Conservation (phyloP, 2,888 invertebrate species). For the Ophraella communa region DNA sequence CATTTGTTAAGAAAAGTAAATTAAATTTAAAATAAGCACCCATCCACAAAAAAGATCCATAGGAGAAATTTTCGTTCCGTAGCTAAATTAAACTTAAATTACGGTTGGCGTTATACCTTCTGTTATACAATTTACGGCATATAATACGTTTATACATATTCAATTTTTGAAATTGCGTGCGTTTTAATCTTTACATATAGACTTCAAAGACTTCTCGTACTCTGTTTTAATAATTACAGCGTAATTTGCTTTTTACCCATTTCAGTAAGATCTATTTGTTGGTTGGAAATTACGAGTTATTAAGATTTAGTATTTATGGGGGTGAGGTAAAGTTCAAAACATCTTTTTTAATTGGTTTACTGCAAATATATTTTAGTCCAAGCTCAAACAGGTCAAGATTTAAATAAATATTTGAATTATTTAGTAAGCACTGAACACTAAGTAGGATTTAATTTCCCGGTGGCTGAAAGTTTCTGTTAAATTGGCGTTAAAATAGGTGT, state of each 20-base stretch:
- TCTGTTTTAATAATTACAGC: neutral
- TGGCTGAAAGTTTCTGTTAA: too few species aligned
- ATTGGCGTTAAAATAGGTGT: too few species aligned
- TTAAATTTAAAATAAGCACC: too few species aligned
- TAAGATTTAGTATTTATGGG: neutral
- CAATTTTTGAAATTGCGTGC: neutral
- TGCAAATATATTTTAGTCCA: too few species aligned
- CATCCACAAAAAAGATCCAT: neutral
- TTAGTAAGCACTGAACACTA: too few species aligned
- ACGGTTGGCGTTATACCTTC: neutral
- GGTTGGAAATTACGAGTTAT: neutral
- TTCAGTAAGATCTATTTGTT: neutral
- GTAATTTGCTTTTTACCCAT: neutral
- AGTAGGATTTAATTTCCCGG: too few species aligned
- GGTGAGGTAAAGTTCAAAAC: too few species aligned
- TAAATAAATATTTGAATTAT: too few species aligned
- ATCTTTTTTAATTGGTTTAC: neutral
- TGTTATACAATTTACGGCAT: neutral
- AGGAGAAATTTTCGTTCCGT: neutral
- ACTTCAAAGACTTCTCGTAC: neutral
- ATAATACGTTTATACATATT: neutral
- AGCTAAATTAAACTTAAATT: conserved; percentile 2
- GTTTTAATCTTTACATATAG: neutral
- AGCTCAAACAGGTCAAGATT: too few species aligned
- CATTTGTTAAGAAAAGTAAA: too few species aligned